Percentiles rank a stretch among this genome's conserved stretches.
Evolutionary conservation across 1,140 invertebrate species (phyloP).

Genomic region (Chironomus tepperi): DNA sequence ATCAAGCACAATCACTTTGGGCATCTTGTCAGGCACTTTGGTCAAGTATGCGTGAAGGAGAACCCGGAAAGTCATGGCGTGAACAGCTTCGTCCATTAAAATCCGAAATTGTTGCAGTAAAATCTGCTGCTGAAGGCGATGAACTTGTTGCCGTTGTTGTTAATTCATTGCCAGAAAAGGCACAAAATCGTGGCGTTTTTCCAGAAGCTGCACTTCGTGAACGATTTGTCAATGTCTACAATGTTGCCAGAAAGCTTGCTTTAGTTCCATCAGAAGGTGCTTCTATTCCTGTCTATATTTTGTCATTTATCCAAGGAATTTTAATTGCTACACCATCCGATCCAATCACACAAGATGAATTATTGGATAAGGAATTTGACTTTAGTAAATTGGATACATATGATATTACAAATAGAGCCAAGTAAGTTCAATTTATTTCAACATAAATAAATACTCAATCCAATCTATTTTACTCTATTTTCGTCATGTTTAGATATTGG

Average conservation of each 20-base stretch:
- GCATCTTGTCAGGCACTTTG: conserved; percentile 79
- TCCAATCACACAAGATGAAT: conserved; percentile 56
- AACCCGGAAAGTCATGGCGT: conserved; percentile 44
- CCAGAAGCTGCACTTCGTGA: conserved; percentile 76
- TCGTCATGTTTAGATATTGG: conserved; percentile 54
- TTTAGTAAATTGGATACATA: conserved; percentile 68
- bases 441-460: conserved; percentile 12
- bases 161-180: conserved; percentile 64
- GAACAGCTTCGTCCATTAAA: conserved; percentile 63
- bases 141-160: conserved; percentile 64
- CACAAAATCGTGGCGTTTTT: conserved; percentile 68
- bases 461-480: background rate
- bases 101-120: conserved; percentile 59
- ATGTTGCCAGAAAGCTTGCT: conserved; percentile 63
- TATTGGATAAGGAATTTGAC: conserved; percentile 60
- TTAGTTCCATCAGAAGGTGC: conserved; percentile 74
- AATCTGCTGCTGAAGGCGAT: conserved; percentile 55
- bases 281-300: conserved; percentile 68
- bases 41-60: conserved; percentile 58
- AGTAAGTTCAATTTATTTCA: conserved; percentile 43
- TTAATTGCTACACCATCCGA: conserved; percentile 55
- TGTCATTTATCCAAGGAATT: conserved; percentile 79
- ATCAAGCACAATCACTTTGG: conserved; percentile 83
- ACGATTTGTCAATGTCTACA: conserved; percentile 71
- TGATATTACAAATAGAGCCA: conserved; percentile 77